Evolutionary conservation across 64 coral and sea anemone species (phyloP), one percentile per base, ranked within the genome.

Genomic region (Porites australiensis): DNA sequence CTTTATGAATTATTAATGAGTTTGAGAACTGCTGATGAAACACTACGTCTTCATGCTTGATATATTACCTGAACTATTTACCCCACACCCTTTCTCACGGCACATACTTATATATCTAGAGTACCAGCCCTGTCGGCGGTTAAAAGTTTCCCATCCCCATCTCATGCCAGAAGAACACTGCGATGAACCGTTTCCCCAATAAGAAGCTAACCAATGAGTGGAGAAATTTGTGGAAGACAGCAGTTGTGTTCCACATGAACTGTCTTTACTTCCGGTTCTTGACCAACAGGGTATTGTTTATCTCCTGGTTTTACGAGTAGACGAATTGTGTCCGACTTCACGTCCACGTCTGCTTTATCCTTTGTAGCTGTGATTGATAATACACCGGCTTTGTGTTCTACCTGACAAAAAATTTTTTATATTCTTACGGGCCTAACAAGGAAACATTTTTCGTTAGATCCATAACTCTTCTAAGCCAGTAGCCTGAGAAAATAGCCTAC

Each of bases 371-470:
- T 93, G 66, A 97, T 97, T n/a, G 61, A 79, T 27, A 97, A 84
- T 51, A 97, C 88, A 18, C 95, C 95, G 2, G 95, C 95, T 64
- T 97, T 97, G 59, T 97, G 95, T 23, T 97, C 95, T 7, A 97
- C 95, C 95, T 97, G 82, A 22, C 49, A 92, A 93, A 64, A 88
- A 7, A 57, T 57, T 12, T 1, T 3, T 44, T 44, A 77, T 46
- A 50, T 77, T 48, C 18, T 77, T 16, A 2, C 74, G 45, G 51
- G 8, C 2, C 18, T 49, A 48, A 43, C 27, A 37, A 37, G 27
- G 1, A 37, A 37, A 37, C 27, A 37, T 37, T 37, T 37, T 37
- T 37, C 27, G 1, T 37, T 37, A 37, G 27, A 37, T 37, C 27
- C 27, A 37, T 37, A 37, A 37, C 27, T 37, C 27, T 37, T 37